phyloP scores from a whole-genome alignment of 2,797 vertebrate genomes.

The Picus viridis region DNA sequence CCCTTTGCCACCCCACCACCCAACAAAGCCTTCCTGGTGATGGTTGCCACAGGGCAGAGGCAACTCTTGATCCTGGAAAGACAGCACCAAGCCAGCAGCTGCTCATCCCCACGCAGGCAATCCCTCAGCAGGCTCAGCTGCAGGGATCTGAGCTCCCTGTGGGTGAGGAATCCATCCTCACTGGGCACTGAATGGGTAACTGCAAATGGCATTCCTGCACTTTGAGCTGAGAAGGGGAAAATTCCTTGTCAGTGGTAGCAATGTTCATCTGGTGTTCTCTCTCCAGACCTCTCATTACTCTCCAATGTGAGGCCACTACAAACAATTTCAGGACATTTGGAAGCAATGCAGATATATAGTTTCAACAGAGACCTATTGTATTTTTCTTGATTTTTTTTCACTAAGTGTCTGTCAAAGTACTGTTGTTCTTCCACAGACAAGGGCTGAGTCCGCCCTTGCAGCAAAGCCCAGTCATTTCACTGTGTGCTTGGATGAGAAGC shows the following conservation, averaged over 20 bases:
- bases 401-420: not conserved
- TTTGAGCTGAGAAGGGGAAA: not conserved
- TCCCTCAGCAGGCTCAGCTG: not conserved
- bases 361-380: not conserved
- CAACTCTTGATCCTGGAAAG: not conserved
- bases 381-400: not conserved
- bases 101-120: fast-evolving
- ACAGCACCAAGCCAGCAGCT: fast-evolving
- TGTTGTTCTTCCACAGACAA: not conserved
- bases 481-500: not conserved
- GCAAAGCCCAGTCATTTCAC: not conserved
- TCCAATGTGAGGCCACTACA: not conserved
- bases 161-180: constrained; percentile 25
- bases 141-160: not conserved
- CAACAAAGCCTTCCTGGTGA: not conserved
- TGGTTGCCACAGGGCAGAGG: not conserved
- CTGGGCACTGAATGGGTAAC: not conserved
- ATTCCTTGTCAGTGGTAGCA: not conserved
- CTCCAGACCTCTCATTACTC: not conserved
- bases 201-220: not conserved
- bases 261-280: not conserved
- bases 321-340: not conserved
- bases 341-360: not conserved
- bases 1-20: fast-evolving
- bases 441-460: not conserved